Evolutionary conservation across 2,888 invertebrate species (phyloP).

Genomic region (Chrysina gloriosa): DNA sequence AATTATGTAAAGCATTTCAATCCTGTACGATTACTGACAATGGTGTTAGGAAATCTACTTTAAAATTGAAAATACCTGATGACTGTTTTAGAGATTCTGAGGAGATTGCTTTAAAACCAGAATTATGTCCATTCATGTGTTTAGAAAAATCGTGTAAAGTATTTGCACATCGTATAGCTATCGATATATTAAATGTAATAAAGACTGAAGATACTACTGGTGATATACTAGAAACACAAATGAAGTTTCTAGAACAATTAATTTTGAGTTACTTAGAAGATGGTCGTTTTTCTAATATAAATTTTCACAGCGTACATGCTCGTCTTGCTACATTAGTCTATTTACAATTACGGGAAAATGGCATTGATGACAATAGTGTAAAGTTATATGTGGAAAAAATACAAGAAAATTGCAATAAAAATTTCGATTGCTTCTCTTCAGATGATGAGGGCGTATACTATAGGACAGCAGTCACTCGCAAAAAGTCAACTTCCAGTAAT

Average conservation of each 20-base stretch:
- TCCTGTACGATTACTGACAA: conserved; percentile 68
- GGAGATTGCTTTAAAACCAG: conserved; percentile 22
- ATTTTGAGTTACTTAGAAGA: conserved; percentile 78
- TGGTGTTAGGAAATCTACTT: conserved; percentile 51
- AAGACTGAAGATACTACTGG: conserved; percentile 68
- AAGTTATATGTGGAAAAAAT: conserved; percentile 48
- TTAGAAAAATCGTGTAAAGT: conserved; percentile 74
- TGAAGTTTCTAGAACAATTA: conserved; percentile 76
- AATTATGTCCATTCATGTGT: conserved; percentile 66
- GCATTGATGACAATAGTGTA: conserved; percentile 40
- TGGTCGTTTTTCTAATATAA: conserved; percentile 69
- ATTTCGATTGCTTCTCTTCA: conserved; percentile 69
- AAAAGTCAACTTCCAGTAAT: conserved; percentile 46
- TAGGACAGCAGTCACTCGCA: conserved; percentile 13
- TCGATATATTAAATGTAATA: conserved; percentile 64
- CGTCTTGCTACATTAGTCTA: conserved; percentile 74
- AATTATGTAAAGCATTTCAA: conserved; percentile 71
- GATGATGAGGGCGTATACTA: conserved; percentile 66
- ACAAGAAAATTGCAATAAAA: conserved; percentile 55
- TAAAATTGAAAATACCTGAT: conserved; percentile 11
- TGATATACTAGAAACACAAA: conserved; percentile 73
- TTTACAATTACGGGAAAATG: conserved; percentile 49
- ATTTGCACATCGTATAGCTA: conserved; percentile 77
- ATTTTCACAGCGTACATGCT: conserved; percentile 75
- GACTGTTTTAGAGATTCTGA: conserved; percentile 30